Conservation (phyloP, 2,888 invertebrate genomes). For the Melitaea athalia region DNA sequence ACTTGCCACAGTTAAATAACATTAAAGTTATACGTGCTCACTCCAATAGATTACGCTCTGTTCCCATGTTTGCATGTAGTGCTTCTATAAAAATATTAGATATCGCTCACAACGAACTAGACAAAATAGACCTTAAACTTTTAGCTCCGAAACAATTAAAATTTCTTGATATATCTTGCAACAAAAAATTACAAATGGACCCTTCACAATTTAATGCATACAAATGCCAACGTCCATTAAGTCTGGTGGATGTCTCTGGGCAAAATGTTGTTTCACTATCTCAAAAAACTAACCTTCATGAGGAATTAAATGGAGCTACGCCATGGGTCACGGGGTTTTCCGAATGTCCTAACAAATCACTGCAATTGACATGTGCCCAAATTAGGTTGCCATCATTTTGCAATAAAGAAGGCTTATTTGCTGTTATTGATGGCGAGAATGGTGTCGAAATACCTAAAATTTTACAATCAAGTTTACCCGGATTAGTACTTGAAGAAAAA, state of each 20-base stretch:
- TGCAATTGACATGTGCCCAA: constrained; percentile 89
- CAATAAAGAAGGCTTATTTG: constrained; percentile 90
- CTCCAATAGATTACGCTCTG: constrained; percentile 89
- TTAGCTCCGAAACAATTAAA: constrained; percentile 91
- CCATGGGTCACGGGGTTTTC: constrained; percentile 93
- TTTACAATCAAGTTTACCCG: constrained; percentile 88
- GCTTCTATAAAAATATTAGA: constrained; percentile 89
- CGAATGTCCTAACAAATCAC: constrained; percentile 89
- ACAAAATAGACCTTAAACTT: constrained; percentile 88
- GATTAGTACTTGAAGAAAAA: constrained; percentile 90
- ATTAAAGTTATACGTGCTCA: constrained; percentile 90
- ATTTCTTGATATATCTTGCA: constrained; percentile 92
- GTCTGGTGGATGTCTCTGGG: constrained; percentile 92
- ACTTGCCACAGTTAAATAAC: constrained; percentile 86
- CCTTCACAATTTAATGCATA: constrained; percentile 91
- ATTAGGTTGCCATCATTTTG: constrained; percentile 90
- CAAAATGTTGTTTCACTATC: constrained; percentile 86
- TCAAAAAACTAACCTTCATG: constrained; percentile 76
- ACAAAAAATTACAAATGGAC: constrained; percentile 90
- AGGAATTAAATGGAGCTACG: constrained; percentile 80
- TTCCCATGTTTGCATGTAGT: constrained; percentile 89
- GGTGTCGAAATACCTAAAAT: constrained; percentile 86
- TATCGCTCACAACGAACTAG: constrained; percentile 92
- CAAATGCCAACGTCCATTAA: constrained; percentile 89
- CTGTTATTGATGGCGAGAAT: constrained; percentile 91